phyloP scores from a whole-genome alignment of 2,113 vertebrate species.

The Tichodroma muraria region DNA sequence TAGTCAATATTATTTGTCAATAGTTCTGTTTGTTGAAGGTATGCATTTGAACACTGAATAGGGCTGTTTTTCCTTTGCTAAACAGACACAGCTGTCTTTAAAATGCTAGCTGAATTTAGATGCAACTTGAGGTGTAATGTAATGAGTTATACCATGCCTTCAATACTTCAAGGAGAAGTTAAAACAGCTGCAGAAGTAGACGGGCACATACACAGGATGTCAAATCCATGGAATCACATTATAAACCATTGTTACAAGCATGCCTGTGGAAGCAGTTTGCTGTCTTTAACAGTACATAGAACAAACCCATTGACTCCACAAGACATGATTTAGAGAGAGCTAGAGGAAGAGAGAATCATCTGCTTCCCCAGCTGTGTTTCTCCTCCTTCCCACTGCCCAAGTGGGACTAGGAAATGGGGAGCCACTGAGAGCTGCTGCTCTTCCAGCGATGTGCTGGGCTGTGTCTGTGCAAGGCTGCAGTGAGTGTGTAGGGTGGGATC shows the following conservation, averaged over 20 bases:
- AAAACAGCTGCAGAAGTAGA: not conserved
- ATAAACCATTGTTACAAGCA: not conserved
- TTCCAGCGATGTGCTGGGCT: accelerated
- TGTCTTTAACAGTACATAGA: not conserved
- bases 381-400: not conserved
- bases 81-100: not conserved
- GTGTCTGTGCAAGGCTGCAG: not conserved
- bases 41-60: not conserved
- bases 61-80: not conserved
- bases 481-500: not conserved
- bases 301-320: not conserved
- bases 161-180: not conserved
- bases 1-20: not conserved
- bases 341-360: not conserved
- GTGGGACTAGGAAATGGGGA: not conserved
- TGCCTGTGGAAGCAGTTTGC: conserved; percentile 17
- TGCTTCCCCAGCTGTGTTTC: not conserved
- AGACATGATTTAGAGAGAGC: not conserved
- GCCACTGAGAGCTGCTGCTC: not conserved
- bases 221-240: not conserved
- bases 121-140: not conserved
- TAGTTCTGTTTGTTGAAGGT: not conserved
- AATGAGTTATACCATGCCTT: not conserved
- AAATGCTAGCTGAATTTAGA: not conserved
- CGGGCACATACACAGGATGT: not conserved